Evolutionary conservation across 30 jellyfish, hydroid and myxozoan genomes (phyloP), one percentile per base, ranked within the genome.

Genomic region (Cassiopea andromeda): DNA sequence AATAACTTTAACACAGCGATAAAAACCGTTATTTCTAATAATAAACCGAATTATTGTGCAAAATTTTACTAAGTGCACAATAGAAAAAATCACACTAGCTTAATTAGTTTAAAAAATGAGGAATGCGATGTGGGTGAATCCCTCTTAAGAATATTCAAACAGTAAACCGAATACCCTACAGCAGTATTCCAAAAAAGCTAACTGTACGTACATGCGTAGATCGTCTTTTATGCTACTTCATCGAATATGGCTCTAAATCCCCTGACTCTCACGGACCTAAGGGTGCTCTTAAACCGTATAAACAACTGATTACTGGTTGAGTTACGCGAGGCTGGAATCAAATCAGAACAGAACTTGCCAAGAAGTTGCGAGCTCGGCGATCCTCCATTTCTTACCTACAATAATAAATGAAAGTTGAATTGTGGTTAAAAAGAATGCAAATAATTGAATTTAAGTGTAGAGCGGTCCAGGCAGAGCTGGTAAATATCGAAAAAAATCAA

Each of bases 201-300:
- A 54, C 64, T 54, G 7, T 10, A 6, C 7, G 12, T 10, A 54
- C 7, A 54, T 54, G 7, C 10, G 64, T 6, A 10, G 7, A 54
- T 6, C 27, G 16, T 50, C 9, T 15, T 81, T 48, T 81, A 81
- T 3, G 90, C 90, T 81, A 87, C 94, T 67, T 77, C 94, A 68
- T 87, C 89, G 48, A 87, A 87, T 12, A 69, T 38, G 73, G 94
- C 94, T 54, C 82, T 61, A 69, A 87, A 87, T 1, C 94, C 97
- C n/a, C 92, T 54, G 89, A 18, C 81, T 47, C 45, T 44, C 57
- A 46, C 80, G 47, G 60, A 48, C 18, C 88, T 72, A 3, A 60
- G 82, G 44, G 83, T 59, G 47, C 92, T 81, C 64, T 72, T 75
- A 82, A 80, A 89, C 14, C 89, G 46, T 27, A 89, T 75, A 54